Evolutionary conservation across 2,888 invertebrate genomes (phyloP).

Genomic region (Thelaira solivaga): DNA sequence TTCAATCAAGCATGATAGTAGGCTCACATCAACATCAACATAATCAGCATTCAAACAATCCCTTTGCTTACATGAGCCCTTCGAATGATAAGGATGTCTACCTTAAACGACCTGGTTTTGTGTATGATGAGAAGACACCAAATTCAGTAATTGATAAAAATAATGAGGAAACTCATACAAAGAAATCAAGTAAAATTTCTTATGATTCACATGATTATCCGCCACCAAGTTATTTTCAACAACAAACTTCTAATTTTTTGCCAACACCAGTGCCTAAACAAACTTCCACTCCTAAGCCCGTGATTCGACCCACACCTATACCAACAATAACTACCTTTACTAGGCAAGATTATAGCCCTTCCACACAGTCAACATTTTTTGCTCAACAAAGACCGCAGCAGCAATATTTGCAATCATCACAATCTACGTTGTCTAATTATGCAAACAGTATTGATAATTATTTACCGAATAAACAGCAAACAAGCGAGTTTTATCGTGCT

Average conservation of each 20-base stretch:
- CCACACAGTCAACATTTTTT: conserved; percentile 13
- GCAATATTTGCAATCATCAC: conserved; percentile 58
- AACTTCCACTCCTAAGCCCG: conserved; percentile 18
- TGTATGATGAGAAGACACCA: conserved; percentile 69
- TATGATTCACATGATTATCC: conserved; percentile 75
- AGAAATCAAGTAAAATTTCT: conserved; percentile 67
- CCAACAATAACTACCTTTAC: conserved; percentile 35
- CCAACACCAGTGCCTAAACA: conserved; percentile 56
- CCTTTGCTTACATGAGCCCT: conserved; percentile 40
- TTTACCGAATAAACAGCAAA: conserved; percentile 66
- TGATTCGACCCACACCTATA: conserved; percentile 14
- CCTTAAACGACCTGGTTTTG: conserved; percentile 69
- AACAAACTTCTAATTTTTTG: conserved; percentile 63
- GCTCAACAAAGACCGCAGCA: conserved; percentile 26
- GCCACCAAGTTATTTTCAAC: conserved; percentile 71
- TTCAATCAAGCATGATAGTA: conserved; percentile 71
- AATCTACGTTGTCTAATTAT: conserved; percentile 71
- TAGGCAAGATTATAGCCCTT: not conserved
- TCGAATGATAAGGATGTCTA: conserved; percentile 55
- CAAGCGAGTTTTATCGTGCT: conserved; percentile 41
- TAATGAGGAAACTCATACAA: conserved; percentile 46
- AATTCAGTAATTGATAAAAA: conserved; percentile 59
- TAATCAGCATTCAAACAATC: conserved; percentile 11
- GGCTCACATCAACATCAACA: conserved; percentile 56
- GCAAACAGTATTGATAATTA: conserved; percentile 75